Base-by-base conservation (phyloP, 2,113 vertebrate species). In the Sander vitreus region DNA sequence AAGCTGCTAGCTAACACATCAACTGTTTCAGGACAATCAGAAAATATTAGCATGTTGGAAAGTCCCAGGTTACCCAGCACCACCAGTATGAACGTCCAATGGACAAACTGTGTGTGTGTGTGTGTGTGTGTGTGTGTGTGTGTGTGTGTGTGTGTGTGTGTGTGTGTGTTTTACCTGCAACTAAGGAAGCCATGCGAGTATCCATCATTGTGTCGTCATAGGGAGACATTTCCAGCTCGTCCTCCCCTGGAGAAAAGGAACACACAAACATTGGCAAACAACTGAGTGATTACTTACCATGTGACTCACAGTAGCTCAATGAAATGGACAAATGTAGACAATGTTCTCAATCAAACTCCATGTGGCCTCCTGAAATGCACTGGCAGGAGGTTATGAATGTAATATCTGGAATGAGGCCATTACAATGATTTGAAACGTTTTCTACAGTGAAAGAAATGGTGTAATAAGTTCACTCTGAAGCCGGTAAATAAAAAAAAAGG, bases 211-310 rank as follows among this genome's bases (percentile, higher is more conserved):
- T 83, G 72, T 93, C 84, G 3, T 93, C 90, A 73, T 94, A 94
- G 1, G 93, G 93, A 67, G 93, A 93, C 13, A 68, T 75, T 84
- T 93, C 93, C 60, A 93, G 66, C 47, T 94, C 93, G 16, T 94
- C 91, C 7, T 92, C 89, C 21, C 80, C 93, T 93, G 84, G 13
- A 48, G 45, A 69, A 76, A 11, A 50, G 2, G 3, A 48, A 59
- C 6, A 69, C 15, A 75, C 0, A 86, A 16, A 80, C n/a, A 67
- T 33, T 30, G 21, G 16, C 12, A 65, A 68, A 85, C 10, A 4
- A 47, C 21, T n/a, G 5, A 58, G 33, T 47, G 25, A 80, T 33
- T 18, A 11, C 75, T 84, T 21, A 45, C 8, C 57, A 23, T 18
- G 48, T 59, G 66, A 62, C 21, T 7, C 6, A 47, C 8, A 66